phyloP scores from a whole-genome alignment of 2,113 vertebrate genomes.

The Percina caprodes region DNA sequence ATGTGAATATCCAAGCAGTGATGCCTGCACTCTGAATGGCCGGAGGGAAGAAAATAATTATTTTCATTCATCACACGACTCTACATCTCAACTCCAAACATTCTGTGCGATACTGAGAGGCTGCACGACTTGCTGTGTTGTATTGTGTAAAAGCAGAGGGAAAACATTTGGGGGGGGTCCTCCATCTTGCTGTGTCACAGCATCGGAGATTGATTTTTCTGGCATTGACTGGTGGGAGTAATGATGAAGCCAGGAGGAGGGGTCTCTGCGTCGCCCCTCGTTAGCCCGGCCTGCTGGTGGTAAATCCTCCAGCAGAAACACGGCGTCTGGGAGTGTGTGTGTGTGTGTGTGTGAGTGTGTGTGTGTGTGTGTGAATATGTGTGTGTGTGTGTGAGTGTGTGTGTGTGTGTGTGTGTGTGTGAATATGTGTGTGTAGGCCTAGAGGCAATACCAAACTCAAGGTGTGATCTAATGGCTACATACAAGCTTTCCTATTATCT shows the following conservation, averaged over 20 bases:
- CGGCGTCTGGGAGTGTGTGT: background rate
- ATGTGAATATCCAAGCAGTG: constrained; percentile 31
- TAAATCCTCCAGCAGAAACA: constrained; percentile 27
- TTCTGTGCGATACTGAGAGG: background rate
- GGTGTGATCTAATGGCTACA: constrained; percentile 22
- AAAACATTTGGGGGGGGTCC: background rate
- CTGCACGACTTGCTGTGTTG: constrained; percentile 15
- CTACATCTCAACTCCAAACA: constrained; percentile 26
- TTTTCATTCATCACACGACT: constrained; percentile 26
- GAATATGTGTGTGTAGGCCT: background rate
- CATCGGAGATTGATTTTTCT: constrained; percentile 36
- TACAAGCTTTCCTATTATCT: constrained; percentile 28
- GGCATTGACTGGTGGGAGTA: background rate
- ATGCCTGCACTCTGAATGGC: constrained; percentile 19
- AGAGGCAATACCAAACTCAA: background rate
- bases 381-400: background rate
- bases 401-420: constrained; percentile 3
- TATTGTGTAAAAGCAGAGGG: constrained; percentile 34
- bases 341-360: background rate
- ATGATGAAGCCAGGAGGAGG: constrained; percentile 44
- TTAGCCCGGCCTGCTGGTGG: constrained; percentile 33
- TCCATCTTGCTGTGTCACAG: constrained; percentile 27
- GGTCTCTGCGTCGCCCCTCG: constrained; percentile 26
- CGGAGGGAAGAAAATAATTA: background rate
- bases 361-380: background rate